Base-by-base conservation (phyloP, 2,797 vertebrate genomes). In the Macrochelys suwanniensis region DNA sequence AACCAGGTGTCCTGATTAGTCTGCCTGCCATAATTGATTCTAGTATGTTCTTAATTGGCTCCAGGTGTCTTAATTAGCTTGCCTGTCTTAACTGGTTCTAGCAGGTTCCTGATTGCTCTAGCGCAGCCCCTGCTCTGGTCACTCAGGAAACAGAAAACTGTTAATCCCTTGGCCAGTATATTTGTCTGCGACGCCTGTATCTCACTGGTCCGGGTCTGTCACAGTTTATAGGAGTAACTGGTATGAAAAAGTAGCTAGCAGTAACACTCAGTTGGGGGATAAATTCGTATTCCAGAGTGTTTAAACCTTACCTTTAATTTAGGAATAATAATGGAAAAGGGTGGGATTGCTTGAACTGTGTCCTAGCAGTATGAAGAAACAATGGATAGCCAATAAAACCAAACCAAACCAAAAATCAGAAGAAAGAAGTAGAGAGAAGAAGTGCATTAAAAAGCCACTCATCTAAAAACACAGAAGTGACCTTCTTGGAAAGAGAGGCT, bases 291-390 rank as follows among this genome's bases (percentile, higher is more conserved):
- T 94, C 92, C 92, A 82, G 78, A 89, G 57, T 23, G 28, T 84
- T 94, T 85, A 76, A 89, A 87, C 95, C 98, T 98, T 98, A 98
- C 98, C 98, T 98, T 98, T 93, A 97, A 96, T 94, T 96, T 98
- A 93, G 98, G 98, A 96, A 99, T 98, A 98, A 98, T 99, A 98
- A 99, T 98, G 94, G 98, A 98, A 99, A 99, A 99, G 98, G 98
- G 94, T 98, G 98, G 98, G 97, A 99, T 98, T 98, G 97, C 98
- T 98, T 98, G 98, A 97, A 98, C 97, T 98, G 93, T 96, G 89
- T 97, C 97, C 98, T 98, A 98, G 93, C 96, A 94, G 95, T 87
- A 94, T 89, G 95, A 97, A 97, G 95, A 97, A 96, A 96, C 88
- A 96, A 97, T 95, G 96, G 85, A 94, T 51, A 96, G 33, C 56